A percentile compares a stretch with the other conserved stretches of the same genome.
These are phyloP conservation scores for Varecia variegata DNA, from an alignment of 2,797 vertebrate genomes.

Conservation along the genomic window DNA sequence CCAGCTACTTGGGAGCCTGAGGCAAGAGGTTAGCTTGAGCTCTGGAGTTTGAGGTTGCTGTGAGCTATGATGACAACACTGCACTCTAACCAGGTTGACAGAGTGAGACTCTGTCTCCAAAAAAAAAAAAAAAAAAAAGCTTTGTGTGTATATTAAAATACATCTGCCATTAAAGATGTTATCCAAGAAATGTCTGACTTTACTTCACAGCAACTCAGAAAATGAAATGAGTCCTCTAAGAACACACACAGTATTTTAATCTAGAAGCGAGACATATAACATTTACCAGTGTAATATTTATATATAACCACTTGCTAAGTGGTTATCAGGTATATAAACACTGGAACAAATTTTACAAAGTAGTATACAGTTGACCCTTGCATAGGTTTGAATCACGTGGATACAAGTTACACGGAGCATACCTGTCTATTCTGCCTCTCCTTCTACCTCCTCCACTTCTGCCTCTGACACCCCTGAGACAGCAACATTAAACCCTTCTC, in stretches of 20 bases:
- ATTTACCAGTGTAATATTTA: not conserved
- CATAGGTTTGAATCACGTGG: not conserved
- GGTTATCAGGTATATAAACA: not conserved
- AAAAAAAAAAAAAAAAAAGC: not conserved
- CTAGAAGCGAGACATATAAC: not conserved
- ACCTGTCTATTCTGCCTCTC: not conserved
- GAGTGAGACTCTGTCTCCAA: too few species aligned
- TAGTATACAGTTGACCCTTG: not conserved
- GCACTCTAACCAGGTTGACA: too few species aligned
- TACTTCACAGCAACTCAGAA: conserved; percentile 24
- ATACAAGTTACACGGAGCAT: not conserved
- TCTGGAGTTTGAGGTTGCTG: too few species aligned
- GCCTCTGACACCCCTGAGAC: not conserved
- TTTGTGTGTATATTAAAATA: conserved; percentile 31
- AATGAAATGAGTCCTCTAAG: conserved; percentile 29
- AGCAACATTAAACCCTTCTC: not conserved
- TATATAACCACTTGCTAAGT: not conserved
- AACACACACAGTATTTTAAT: not conserved
- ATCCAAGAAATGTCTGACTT: not conserved
- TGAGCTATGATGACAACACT: too few species aligned
- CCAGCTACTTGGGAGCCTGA: too few species aligned
- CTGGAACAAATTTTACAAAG: not conserved
- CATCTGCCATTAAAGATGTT: not conserved
- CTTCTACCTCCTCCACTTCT: not conserved
- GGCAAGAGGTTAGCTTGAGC: too few species aligned